Conservation (phyloP, 2,888 invertebrate genomes). For the Thalpophila matura region DNA sequence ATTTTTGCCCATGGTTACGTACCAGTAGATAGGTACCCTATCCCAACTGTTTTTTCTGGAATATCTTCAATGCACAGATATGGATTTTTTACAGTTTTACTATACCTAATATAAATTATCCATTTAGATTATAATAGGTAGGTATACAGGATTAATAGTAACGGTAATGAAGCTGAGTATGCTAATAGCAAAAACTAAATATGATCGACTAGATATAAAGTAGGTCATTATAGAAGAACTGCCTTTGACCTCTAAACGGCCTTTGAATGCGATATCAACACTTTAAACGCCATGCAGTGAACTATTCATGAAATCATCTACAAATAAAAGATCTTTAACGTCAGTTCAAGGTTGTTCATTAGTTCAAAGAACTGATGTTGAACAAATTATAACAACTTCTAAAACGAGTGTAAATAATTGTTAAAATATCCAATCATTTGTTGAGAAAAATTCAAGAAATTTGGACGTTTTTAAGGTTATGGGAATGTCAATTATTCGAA, state of each 20-base stretch:
- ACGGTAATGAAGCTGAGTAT: constrained; percentile 16
- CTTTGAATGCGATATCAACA: constrained; percentile 5
- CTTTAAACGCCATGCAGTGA: too few relatives aligned
- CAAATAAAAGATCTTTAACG: background rate
- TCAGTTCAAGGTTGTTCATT: constrained; percentile 12
- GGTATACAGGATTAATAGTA: constrained; percentile 34
- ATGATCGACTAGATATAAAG: constrained; percentile 12
- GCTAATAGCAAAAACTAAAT: constrained; percentile 28
- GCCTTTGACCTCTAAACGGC: background rate
- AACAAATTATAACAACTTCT: constrained; percentile 29
- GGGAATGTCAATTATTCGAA: constrained; percentile 81
- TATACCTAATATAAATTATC: too few relatives aligned
- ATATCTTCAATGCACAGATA: too few relatives aligned
- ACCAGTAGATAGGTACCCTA: too few relatives aligned
- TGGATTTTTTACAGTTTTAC: too few relatives aligned
- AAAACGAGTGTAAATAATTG: constrained; percentile 36
- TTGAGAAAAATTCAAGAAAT: constrained; percentile 43
- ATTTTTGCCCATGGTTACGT: too few relatives aligned
- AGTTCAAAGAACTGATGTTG: constrained; percentile 31
- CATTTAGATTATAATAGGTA: constrained; percentile 29
- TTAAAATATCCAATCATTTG: constrained; percentile 10
- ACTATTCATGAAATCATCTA: too few relatives aligned
- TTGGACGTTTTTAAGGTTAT: constrained; percentile 74
- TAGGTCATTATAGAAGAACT: constrained; percentile 30
- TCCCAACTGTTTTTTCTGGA: too few relatives aligned